Evolutionary conservation across 2,888 invertebrate genomes (phyloP), one percentile per base, ranked within the genome.

Genomic region (Molanna angustata): DNA sequence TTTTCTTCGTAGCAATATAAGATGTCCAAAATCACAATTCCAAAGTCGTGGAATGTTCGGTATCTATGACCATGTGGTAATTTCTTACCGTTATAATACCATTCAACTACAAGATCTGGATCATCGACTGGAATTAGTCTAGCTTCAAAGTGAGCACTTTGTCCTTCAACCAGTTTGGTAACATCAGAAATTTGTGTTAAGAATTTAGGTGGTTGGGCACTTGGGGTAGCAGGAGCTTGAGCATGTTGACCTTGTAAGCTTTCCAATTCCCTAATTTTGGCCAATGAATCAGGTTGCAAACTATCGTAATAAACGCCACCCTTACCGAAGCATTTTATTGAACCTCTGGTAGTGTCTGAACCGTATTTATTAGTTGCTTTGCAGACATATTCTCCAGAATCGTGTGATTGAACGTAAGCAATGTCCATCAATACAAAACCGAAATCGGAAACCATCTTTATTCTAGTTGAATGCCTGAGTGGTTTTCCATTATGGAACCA

Each of bases 11-110:
- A 96, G 66, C 94, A 95, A 67, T 95, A 96, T 31, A 94, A 73
- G 63, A 97, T 95, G 66, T 96, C 96, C 66, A 97, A 79, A 63
- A 95, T 94, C 43, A 96, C 96, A 65, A 94, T 92, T 56, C 96
- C 96, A 69, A 97, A 97, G 67, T 97, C 96, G 67, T 96, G 94
- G 87, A 96, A 94, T 49, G 96, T 96, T 63, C 96, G 85, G 72
- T 95, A 98, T 61, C 98, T 86, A 71, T 97, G 96, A 45, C 97
- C 98, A 73, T 90, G 89, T 1, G 93, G 91, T 62, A 95, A 74
- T 68, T 93, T 94, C 69, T 90, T 87, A 55, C 92, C 94, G 67
- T 95, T 93, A 68, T 90, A 93, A 71, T 87, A 93, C 96, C 96
- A 96, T 72, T 96, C 95, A 14, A 96, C 94, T 61, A 86, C 87